Base-by-base conservation (phyloP, 2,113 vertebrate species). In the Trinectes maculatus region DNA sequence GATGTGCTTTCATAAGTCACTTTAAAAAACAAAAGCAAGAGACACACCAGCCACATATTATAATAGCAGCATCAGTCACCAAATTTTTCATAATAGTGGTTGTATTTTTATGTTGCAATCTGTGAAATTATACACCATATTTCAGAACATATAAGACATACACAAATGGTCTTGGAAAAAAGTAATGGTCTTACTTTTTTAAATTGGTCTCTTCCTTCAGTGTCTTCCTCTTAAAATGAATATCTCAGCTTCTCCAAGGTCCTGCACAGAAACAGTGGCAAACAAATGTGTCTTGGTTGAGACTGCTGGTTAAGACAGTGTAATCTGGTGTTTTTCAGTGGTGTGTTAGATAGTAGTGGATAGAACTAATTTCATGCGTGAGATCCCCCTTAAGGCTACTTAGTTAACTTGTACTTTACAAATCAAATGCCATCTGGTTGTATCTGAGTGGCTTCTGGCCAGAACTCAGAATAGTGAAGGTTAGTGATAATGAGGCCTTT, bases 391-490 rank as follows among this genome's bases (percentile, higher is more conserved):
- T 22, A 6, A 25, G 24, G 28, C 44, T 40, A 52, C 40, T 52
- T 54, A 71, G 13, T 18, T 33, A 60, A 53, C 37, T n/a, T 3
- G 4, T 16, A 22, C 47, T 40, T 57, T 74, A 42, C 58, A n/a
- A n/a, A n/a, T n/a, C 40, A 59, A 84, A 57, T 60, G 62, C 31
- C 36, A 54, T 29, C 51, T 65, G 57, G 31, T 75, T 52, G 37
- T 61, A 72, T 82, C 58, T 44, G 62, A 66, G 54, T 51, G 72
- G 15, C 58, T 81, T 74, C 51, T 22, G 71, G 46, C 44, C 55
- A 53, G 47, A 75, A 73, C 64, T 70, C 37, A 55, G 57, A 81
- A 48, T 70, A 82, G 79, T 58, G 81, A 84, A 87, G 65, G 83
- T 83, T 78, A 81, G 43, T 74, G 59, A 79, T 83, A 80, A 78